Conservation (phyloP, 1,140 invertebrate genomes). For the Zaprionus ornatus region DNA sequence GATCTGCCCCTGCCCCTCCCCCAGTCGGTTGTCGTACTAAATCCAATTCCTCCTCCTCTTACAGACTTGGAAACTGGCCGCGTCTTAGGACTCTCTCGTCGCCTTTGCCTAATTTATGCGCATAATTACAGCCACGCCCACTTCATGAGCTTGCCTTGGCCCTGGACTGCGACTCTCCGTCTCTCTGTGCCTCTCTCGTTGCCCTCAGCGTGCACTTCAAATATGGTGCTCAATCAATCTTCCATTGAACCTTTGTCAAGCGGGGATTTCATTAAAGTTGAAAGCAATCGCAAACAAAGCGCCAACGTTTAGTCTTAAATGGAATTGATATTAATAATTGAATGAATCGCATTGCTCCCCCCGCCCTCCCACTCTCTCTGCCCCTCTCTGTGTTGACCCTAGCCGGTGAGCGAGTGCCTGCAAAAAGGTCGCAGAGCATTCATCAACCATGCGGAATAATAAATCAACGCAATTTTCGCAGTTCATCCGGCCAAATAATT, state of each 20-base stretch:
- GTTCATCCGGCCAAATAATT: slow-evolving; percentile 38
- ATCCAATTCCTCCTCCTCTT: neutral
- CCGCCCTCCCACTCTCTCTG: neutral
- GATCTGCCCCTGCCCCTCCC: neutral
- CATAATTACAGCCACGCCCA: slow-evolving; percentile 72
- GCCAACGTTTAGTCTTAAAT: slow-evolving; percentile 54
- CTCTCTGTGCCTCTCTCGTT: neutral
- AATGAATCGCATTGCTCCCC: slow-evolving; percentile 49
- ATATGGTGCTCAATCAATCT: slow-evolving; percentile 78
- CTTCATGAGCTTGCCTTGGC: neutral
- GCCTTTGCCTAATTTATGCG: slow-evolving; percentile 69
- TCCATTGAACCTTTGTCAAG: slow-evolving; percentile 76
- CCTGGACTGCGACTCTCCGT: neutral
- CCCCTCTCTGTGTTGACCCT: neutral
- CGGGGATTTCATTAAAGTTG: slow-evolving; percentile 74
- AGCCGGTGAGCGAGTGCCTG: slow-evolving; percentile 30
- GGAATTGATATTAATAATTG: slow-evolving; percentile 72
- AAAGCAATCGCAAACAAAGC: slow-evolving; percentile 50
- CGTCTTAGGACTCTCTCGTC: slow-evolving; percentile 32
- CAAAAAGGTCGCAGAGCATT: slow-evolving; percentile 23
- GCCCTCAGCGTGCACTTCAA: slow-evolving; percentile 47
- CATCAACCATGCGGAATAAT: slow-evolving; percentile 33
- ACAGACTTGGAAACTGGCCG: neutral
- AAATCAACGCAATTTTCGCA: slow-evolving; percentile 35
- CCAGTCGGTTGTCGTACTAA: neutral